Conservation (phyloP, 1,140 invertebrate species). For the Drosophila insularis region DNA sequence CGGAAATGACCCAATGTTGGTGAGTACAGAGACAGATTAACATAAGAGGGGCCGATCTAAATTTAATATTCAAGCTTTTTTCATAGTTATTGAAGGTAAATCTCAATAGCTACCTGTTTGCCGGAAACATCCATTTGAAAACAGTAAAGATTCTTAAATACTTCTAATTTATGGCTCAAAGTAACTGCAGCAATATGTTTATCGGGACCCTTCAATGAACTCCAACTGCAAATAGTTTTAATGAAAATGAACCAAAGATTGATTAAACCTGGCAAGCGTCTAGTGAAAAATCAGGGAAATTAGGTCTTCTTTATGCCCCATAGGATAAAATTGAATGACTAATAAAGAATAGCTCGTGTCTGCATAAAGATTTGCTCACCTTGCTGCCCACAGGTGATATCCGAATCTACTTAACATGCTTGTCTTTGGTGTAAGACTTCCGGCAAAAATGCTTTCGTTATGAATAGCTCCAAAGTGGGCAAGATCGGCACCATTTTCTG, state of each 20-base stretch:
- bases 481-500: slow-evolving; percentile 95
- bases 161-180: slow-evolving; percentile 55
- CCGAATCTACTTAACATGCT: slow-evolving; percentile 26
- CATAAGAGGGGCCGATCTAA: slow-evolving; percentile 91
- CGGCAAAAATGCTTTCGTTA: slow-evolving; percentile 85
- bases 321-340: too few species aligned
- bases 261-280: too few species aligned
- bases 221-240: slow-evolving; percentile 53
- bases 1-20: slow-evolving; percentile 86
- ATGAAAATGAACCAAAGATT: neutral
- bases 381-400: slow-evolving; percentile 69
- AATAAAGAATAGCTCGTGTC: too few species aligned
- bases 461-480: slow-evolving; percentile 91
- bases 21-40: slow-evolving; percentile 87
- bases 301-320: too few species aligned
- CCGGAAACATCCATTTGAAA: slow-evolving; percentile 60
- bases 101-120: slow-evolving; percentile 49
- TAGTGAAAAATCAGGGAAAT: too few species aligned
- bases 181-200: slow-evolving; percentile 67
- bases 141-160: slow-evolving; percentile 53
- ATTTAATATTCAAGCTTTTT: neutral
- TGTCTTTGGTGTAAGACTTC: slow-evolving; percentile 82
- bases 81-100: neutral
- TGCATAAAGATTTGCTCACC: slow-evolving; percentile 37
- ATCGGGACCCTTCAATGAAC: neutral